Evolutionary conservation across 2,888 invertebrate genomes (phyloP).

Genomic region (Homarus gammarus): DNA sequence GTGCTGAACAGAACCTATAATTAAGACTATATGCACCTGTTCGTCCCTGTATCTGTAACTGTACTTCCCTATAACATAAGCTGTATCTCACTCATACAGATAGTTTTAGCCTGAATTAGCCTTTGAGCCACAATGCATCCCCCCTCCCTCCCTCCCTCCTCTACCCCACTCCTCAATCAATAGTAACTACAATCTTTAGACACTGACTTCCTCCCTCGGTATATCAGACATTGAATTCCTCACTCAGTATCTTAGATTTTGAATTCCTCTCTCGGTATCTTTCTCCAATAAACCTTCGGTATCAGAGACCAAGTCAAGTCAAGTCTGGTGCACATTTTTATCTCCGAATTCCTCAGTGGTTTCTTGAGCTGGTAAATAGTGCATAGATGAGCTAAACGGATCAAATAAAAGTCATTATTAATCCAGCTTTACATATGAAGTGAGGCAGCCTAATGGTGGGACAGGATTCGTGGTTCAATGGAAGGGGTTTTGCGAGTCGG

Average conservation of each 20-base stretch:
- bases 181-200: neutral
- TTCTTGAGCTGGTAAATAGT: neutral
- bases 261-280: too few relatives aligned
- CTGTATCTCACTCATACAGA: too few relatives aligned
- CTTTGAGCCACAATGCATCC: too few relatives aligned
- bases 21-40: neutral
- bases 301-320: neutral
- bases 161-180: neutral
- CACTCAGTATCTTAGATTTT: too few relatives aligned
- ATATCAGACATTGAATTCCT: neutral
- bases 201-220: neutral
- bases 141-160: neutral
- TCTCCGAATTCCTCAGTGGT: neutral
- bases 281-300: neutral
- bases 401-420: constrained; percentile 37
- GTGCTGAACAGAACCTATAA: too few relatives aligned
- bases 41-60: neutral
- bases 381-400: constrained; percentile 17
- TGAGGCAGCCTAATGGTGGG: neutral
- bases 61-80: too few relatives aligned
- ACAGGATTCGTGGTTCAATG: neutral
- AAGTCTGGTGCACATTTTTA: neutral
- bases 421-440: constrained; percentile 42
- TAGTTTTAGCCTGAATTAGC: too few relatives aligned
- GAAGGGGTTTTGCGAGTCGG: neutral